Base-by-base conservation (phyloP, 2,888 invertebrate species). In the Ganaspis brasiliensis region DNA sequence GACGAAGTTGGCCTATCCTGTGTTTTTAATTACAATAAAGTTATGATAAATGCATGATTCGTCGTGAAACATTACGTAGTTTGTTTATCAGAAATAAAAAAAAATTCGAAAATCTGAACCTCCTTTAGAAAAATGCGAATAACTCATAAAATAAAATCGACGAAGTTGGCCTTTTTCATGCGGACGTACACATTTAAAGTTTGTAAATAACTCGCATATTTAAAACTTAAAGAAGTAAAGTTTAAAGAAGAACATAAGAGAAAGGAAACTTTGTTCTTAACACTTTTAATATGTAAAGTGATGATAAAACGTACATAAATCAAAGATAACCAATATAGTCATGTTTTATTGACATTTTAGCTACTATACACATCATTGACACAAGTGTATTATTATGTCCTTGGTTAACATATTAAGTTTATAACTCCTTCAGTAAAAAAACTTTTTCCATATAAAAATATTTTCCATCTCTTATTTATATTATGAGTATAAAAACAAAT, bases 361-460 rank as follows among this genome's bases (percentile, higher is more conserved):
- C 4, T 52, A 52, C 52, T 52, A 52, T 52, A 52, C 6, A 52
- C 52, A 52, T 52, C 52, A 52, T 52, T 52, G 52, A 52, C 52
- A 52, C 52, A 52, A 52, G 52, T 52, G 52, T 52, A 52, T 52
- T 52, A 52, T 52, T 52, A 52, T 52, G 52, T 52, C 52, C 52
- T 52, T 52, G 52, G 52, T 52, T 52, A 16, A 52, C 9, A 52
- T 52, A 52, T 52, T 9, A 52, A 52, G 52, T 52, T 52, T 52
- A 52, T 16, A 52, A 19, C 52, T 52, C 52, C 52, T 52, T 52
- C 52, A 52, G 19, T 52, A 16, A 19, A n/a, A 49, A 40, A 52
- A 52, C 52, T 52, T 52, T 52, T 52, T 52, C 16, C 52, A 52
- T 19, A 19, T 9, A 52, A 52, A 52, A 52, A 52, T 52, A 52